phyloP scores from a whole-genome alignment of 2,113 vertebrate genomes.

The Chitala chitala region DNA sequence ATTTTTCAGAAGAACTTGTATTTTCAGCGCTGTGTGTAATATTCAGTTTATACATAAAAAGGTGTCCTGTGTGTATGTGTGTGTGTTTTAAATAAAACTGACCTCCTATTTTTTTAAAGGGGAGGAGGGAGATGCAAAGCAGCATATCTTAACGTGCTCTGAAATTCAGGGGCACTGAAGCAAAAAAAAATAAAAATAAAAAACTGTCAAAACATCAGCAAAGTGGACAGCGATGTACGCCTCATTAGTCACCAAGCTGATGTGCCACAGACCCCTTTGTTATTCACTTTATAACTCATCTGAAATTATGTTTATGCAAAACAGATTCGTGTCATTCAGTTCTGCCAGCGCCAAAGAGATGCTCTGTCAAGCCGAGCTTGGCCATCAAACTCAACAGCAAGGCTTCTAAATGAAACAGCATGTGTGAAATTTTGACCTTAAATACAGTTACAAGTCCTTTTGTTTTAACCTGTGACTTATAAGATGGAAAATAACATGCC shows the following conservation, averaged over 20 bases:
- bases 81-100: slow-evolving; percentile 44
- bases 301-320: slow-evolving; percentile 48
- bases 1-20: no score
- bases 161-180: slow-evolving; percentile 58
- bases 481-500: not conserved
- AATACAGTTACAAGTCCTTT: not conserved
- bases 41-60: no score
- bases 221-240: slow-evolving; percentile 51
- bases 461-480: not conserved
- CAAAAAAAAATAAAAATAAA: no score
- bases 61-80: no score
- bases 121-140: slow-evolving; percentile 40
- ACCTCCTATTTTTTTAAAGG: slow-evolving; percentile 43
- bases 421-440: no score
- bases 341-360: slow-evolving; percentile 38
- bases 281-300: slow-evolving; percentile 60
- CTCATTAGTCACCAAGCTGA: slow-evolving; percentile 60
- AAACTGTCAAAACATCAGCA: slow-evolving; percentile 61
- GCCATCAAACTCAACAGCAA: no score
- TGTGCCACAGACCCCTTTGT: slow-evolving; percentile 49
- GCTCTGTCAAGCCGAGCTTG: not conserved
- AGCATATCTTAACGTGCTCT: slow-evolving; percentile 43
- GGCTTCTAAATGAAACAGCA: no score
- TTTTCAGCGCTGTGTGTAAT: no score
- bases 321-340: slow-evolving; percentile 43